Evolutionary conservation across 92 coral and sea anemone species (phyloP).

Genomic region (Zoanthus solanderi): DNA sequence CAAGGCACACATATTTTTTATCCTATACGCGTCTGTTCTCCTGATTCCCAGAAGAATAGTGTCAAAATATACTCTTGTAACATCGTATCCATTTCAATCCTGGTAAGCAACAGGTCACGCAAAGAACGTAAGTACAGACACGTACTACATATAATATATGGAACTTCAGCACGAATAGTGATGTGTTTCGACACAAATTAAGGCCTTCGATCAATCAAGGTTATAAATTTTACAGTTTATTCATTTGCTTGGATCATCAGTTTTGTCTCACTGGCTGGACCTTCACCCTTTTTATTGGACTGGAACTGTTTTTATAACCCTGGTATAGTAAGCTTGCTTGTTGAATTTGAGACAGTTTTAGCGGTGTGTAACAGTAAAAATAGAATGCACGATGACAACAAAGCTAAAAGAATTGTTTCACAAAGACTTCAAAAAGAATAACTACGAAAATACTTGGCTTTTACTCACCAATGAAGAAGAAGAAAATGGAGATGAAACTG

Average conservation of each 20-base stretch:
- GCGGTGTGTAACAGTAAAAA: neutral
- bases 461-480: neutral
- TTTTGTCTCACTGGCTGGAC: neutral
- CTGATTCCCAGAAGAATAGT: neutral
- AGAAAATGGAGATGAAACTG: neutral
- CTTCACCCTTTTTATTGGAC: neutral
- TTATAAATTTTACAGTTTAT: neutral
- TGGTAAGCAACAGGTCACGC: constrained; percentile 8
- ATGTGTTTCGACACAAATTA: neutral
- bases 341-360: neutral
- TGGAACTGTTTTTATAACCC: neutral
- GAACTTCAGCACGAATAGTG: neutral
- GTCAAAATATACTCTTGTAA: neutral
- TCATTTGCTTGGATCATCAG: neutral
- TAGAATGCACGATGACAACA: constrained; percentile 14
- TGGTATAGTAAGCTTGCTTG: neutral
- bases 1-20: neutral
- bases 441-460: constrained; percentile 35
- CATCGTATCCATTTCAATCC: too few species aligned
- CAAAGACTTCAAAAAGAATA: constrained; percentile 3
- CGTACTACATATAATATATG: neutral
- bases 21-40: neutral
- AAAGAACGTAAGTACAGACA: neutral
- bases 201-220: neutral
- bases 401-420: constrained; percentile 24